Percentiles rank a stretch among this genome's conserved stretches.
phyloP scores from a whole-genome alignment of 2,113 vertebrate species.

The Scomber japonicus region DNA sequence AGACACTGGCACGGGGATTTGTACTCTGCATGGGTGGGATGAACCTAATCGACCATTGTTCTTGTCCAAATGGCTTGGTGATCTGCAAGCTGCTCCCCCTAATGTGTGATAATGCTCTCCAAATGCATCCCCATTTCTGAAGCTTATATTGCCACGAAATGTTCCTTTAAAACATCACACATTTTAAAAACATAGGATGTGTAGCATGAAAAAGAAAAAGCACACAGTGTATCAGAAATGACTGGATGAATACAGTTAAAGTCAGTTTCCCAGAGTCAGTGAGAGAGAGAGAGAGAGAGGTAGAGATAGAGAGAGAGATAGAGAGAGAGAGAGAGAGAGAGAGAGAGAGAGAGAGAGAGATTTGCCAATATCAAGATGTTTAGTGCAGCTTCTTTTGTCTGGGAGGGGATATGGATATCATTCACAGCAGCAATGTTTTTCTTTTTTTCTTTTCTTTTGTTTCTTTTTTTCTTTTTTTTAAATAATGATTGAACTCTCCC shows the following conservation, averaged over 20 bases:
- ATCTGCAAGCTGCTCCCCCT: constrained; percentile 63
- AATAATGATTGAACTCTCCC: constrained; percentile 45
- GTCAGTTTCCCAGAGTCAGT: not conserved
- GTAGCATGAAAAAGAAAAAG: not conserved
- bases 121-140: constrained; percentile 19
- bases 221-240: not conserved
- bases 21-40: constrained; percentile 58
- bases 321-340: too few species aligned
- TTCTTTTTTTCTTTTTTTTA: not conserved
- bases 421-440: constrained; percentile 23
- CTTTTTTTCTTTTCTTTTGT: not conserved
- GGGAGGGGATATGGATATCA: constrained; percentile 5
- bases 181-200: not conserved
- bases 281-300: too few species aligned
- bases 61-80: constrained; percentile 60
- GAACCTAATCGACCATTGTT: constrained; percentile 66
- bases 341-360: too few species aligned
- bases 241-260: not conserved
- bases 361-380: constrained; percentile 1
- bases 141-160: not conserved
- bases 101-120: constrained; percentile 42
- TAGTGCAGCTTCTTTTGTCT: not conserved
- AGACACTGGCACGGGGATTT: constrained; percentile 48
- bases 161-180: not conserved
- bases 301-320: too few species aligned